Percentiles rank a stretch among this genome's conserved stretches.
These are phyloP conservation scores for Drosophila tsacasi DNA, from an alignment of 1,140 invertebrate species.

Conservation along the genomic window DNA sequence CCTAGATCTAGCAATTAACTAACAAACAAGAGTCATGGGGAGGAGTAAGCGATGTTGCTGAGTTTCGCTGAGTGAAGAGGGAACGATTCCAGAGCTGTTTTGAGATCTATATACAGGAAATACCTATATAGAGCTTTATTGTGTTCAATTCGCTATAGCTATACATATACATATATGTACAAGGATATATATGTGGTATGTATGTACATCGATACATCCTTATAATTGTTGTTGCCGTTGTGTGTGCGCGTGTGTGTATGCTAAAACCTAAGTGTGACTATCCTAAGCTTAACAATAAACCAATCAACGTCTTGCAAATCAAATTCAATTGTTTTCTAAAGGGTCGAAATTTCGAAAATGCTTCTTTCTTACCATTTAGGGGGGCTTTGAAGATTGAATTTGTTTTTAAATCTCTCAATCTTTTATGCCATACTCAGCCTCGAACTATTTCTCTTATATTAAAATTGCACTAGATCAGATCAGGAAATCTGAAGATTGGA, in stretches of 20 bases:
- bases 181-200: slow-evolving; percentile 12
- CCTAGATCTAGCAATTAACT: slow-evolving; percentile 11
- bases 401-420: not conserved
- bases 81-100: slow-evolving; percentile 13
- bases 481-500: not conserved
- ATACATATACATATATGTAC: slow-evolving; percentile 13
- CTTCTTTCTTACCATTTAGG: not conserved
- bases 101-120: slow-evolving; percentile 37
- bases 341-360: not conserved
- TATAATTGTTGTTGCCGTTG: slow-evolving; percentile 21
- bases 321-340: not conserved
- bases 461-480: not conserved
- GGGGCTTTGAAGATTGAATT: not conserved
- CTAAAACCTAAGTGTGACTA: slow-evolving; percentile 16
- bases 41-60: not conserved
- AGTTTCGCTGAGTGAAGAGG: not conserved
- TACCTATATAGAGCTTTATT: slow-evolving; percentile 77
- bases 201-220: slow-evolving; percentile 14
- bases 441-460: not conserved
- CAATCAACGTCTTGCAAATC: slow-evolving; percentile 36
- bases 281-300: slow-evolving; percentile 42
- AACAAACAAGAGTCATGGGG: not conserved
- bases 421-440: no score
- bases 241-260: slow-evolving; percentile 11
- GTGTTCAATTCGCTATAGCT: slow-evolving; percentile 69